Evolutionary conservation across 2,113 vertebrate genomes (phyloP).

Genomic region (Pitta sordida): DNA sequence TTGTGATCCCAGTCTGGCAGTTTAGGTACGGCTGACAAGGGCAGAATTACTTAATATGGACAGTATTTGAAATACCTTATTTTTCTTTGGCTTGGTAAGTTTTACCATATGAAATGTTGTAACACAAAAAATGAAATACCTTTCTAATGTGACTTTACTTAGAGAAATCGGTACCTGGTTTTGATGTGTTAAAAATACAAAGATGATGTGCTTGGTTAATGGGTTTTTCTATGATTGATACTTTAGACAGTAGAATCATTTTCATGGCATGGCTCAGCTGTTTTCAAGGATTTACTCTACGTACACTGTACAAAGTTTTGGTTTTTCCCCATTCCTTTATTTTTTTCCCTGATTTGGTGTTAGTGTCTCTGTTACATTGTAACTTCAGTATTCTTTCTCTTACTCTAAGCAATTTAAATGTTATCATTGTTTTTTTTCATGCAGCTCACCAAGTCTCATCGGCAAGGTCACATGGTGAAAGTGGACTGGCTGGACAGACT

Average conservation of each 20-base stretch:
- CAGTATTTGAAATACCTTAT: not conserved
- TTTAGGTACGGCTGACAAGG: not conserved
- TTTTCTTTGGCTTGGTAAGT: not conserved
- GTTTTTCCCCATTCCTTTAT: not conserved
- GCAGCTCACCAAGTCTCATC: slow-evolving; percentile 96
- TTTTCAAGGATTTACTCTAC: not conserved
- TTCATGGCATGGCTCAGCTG: not conserved
- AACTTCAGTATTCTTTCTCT: not conserved
- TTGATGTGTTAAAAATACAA: not conserved
- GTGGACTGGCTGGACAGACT: slow-evolving; percentile 97
- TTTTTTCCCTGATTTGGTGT: not conserved
- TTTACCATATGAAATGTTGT: not conserved
- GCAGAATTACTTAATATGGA: not conserved
- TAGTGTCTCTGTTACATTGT: not conserved
- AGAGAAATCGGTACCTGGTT: not conserved
- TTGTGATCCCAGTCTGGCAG: not conserved
- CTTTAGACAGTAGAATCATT: not conserved
- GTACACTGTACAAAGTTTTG: not conserved
- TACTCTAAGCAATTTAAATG: not conserved
- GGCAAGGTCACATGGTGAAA: slow-evolving; percentile 98
- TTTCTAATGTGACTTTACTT: not conserved
- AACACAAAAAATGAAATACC: not conserved
- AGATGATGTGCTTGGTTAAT: rapidly evolving
- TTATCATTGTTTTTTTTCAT: not conserved
- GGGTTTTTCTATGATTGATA: not conserved